phyloP scores from a whole-genome alignment of 2,888 invertebrate species.

The Caenorhabditis zanzibari region DNA sequence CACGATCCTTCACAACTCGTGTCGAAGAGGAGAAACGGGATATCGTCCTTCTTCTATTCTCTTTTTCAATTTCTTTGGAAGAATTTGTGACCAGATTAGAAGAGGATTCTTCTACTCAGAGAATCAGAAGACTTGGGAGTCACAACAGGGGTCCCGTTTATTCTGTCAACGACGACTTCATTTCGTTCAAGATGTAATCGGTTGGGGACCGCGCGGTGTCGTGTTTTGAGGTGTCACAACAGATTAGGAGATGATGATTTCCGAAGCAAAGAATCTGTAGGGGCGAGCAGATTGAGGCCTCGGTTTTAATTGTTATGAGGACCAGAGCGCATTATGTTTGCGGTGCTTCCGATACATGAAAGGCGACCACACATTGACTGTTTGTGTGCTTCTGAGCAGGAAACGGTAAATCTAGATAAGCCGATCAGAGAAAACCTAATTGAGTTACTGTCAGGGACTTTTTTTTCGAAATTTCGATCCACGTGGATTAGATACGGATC shows the following conservation, averaged over 20 bases:
- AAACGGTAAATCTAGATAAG: slow-evolving; percentile 49
- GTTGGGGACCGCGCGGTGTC: slow-evolving; percentile 21
- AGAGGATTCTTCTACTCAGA: slow-evolving; percentile 5
- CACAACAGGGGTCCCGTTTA: slow-evolving; percentile 42
- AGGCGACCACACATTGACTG: slow-evolving; percentile 39
- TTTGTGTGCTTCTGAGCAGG: slow-evolving; percentile 41
- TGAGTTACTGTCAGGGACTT: not conserved
- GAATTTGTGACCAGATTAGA: slow-evolving; percentile 58
- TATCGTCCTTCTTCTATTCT: slow-evolving; percentile 23
- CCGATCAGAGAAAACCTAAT: slow-evolving; percentile 37
- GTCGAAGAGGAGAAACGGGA: slow-evolving; percentile 55
- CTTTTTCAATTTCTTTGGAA: slow-evolving; percentile 19
- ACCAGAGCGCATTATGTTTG: slow-evolving; percentile 17
- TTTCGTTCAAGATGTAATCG: slow-evolving; percentile 47
- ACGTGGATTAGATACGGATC: slow-evolving; percentile 1
- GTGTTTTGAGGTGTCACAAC: slow-evolving; percentile 63
- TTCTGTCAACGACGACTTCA: not conserved
- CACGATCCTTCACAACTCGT: slow-evolving; percentile 64
- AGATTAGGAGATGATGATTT: slow-evolving; percentile 59
- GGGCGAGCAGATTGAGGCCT: slow-evolving; percentile 44
- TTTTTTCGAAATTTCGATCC: no score
- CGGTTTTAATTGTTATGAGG: slow-evolving; percentile 52
- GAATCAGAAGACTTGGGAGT: slow-evolving; percentile 26
- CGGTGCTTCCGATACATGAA: slow-evolving; percentile 63
- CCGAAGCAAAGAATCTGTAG: slow-evolving; percentile 5